A percentile compares a stretch with the other conserved stretches of the same genome.
These are phyloP conservation scores for Tragopan temminckii DNA, from an alignment of 2,797 vertebrate genomes.

Conservation along the genomic window DNA sequence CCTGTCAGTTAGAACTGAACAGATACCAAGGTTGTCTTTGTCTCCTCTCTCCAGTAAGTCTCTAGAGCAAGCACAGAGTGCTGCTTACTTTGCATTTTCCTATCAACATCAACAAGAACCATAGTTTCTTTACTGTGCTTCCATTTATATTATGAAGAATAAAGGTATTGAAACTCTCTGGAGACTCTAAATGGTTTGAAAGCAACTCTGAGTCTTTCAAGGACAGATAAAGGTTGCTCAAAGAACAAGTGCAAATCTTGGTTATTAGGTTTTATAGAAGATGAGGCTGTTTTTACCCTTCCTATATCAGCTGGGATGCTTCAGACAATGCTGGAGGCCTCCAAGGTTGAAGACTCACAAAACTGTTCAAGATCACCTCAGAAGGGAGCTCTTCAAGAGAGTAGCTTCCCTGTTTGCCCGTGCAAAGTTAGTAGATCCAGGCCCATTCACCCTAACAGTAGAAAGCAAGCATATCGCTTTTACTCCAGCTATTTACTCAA, in stretches of 20 bases:
- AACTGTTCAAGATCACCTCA: background rate
- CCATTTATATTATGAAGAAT: background rate
- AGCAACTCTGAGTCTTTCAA: background rate
- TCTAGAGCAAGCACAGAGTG: constrained; percentile 22
- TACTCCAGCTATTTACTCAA: constrained; percentile 33
- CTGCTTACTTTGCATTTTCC: background rate
- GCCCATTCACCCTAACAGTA: constrained; percentile 19
- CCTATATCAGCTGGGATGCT: background rate
- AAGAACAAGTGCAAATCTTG: background rate
- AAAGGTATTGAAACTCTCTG: background rate
- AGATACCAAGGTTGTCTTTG: constrained; percentile 49
- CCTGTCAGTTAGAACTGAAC: constrained; percentile 1
- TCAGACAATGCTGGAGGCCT: background rate
- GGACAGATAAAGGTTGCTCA: background rate
- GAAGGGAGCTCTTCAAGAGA: background rate
- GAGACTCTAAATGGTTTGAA: background rate
- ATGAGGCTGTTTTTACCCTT: background rate
- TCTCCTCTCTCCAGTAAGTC: background rate
- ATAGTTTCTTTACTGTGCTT: background rate
- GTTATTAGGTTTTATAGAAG: background rate
- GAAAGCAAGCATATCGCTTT: constrained; percentile 56
- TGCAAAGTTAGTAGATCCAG: background rate
- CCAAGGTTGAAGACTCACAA: background rate
- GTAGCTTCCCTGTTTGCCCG: background rate
- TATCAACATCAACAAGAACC: background rate